Evolutionary conservation across 1,140 invertebrate species (phyloP), one percentile per base, ranked within the genome.

Genomic region (Chlorops oryzae): DNA sequence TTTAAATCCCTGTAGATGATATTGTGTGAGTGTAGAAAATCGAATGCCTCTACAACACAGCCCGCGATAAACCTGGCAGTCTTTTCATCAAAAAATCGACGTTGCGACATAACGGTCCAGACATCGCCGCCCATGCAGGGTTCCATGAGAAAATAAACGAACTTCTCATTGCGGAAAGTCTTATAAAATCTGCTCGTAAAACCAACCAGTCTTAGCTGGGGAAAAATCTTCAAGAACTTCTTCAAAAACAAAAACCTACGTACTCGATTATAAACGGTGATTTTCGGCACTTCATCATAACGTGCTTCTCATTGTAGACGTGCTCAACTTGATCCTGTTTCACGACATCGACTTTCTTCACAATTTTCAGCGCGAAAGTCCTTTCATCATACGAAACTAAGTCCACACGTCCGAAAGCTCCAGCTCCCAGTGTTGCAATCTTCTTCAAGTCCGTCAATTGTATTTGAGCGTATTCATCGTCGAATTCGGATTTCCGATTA

Each of bases 121-220:
- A 99, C 82, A 73, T 98, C 96, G 13, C 96, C 96, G 5, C 96
- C 96, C 34, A 98, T 79, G 70, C 95, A 96, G 1, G 89, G 84
- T 76, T 99, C 96, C 85, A 98, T 87, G 28, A 99, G 73, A 77
- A 98, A 96, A 71, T 98, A 99, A 5, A 98, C 82, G 71, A 94
- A 97, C 68, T 96, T 97, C 40, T 79, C 80, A 74, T 98, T 94
- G 68, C 92, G 90, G 72, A 90, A 98, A 2, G 95, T 98, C 52
- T 85, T 86, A 74, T 89, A 96, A 42, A 98, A 78, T 63, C 92
- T 95, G 10, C 17, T 51, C 17, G 24, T 23, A 21, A 39, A 21
- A n/a, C n/a, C 20, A 35, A 55, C 20, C 3, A 21, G 42, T 7
- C 18, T 10, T 7, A 18, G 38, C 17, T 12, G 21, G n/a, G 42